Percentiles rank a stretch among this genome's conserved stretches.
Evolutionary conservation across 2,888 invertebrate genomes (phyloP).

Genomic region (Cerceris ruficornis): DNA sequence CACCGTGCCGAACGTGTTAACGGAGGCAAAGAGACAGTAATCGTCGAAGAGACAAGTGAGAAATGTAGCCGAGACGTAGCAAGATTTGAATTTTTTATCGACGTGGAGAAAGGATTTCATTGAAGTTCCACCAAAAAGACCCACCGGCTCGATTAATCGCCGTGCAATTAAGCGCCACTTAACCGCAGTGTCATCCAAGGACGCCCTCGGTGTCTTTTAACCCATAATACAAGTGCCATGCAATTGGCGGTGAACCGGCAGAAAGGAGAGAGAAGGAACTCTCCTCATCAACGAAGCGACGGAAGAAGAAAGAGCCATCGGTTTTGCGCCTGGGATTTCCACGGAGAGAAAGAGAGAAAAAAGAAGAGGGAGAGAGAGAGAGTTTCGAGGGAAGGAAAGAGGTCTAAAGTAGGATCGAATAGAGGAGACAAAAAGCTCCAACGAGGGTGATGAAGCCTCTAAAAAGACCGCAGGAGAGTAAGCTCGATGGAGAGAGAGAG

Average conservation of each 20-base stretch:
- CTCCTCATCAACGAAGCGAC: neutral
- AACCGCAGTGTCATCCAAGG: neutral
- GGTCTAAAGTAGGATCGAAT: slow-evolving; percentile 46
- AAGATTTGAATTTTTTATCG: too few relatives aligned
- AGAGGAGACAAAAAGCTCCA: slow-evolving; percentile 42
- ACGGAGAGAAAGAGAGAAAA: slow-evolving; percentile 22
- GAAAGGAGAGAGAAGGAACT: neutral
- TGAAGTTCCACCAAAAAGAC: neutral
- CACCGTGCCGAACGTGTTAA: too few relatives aligned
- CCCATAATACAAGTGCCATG: neutral
- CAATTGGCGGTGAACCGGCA: neutral
- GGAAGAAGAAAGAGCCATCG: neutral
- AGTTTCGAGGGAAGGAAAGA: neutral
- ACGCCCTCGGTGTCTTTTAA: neutral
- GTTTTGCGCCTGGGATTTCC: neutral
- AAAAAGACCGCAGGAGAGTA: slow-evolving; percentile 4
- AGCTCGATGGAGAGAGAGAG: neutral
- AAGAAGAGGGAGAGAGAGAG: slow-evolving; percentile 3
- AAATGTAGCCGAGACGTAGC: too few relatives aligned
- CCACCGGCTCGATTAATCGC: neutral
- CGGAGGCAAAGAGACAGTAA: too few relatives aligned
- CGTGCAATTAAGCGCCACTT: neutral
- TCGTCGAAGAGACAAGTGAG: too few relatives aligned
- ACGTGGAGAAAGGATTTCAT: neutral
- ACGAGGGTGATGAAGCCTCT: slow-evolving; percentile 54